Percentiles rank a stretch among this genome's conserved stretches.
phyloP scores from a whole-genome alignment of 2,888 invertebrate species.

The Teinopalpus imperialis region DNA sequence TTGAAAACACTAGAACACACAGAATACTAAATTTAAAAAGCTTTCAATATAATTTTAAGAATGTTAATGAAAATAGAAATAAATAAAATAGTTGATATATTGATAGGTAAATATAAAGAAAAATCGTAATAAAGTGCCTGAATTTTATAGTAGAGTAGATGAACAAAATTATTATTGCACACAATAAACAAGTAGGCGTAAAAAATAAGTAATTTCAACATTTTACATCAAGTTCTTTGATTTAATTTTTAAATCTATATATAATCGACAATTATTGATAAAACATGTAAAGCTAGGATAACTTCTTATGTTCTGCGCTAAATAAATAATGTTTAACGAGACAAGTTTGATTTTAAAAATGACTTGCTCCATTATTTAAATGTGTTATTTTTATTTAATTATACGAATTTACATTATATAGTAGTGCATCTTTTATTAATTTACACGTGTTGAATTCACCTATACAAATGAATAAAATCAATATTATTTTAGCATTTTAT shows the following conservation, averaged over 20 bases:
- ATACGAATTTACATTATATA: constrained; percentile 10
- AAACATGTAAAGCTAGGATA: neutral
- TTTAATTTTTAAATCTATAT: too few relatives aligned
- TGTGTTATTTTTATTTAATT: constrained; percentile 20
- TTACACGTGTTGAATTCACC: constrained; percentile 6
- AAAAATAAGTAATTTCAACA: neutral
- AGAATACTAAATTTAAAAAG: too few relatives aligned
- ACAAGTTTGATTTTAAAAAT: constrained; percentile 1
- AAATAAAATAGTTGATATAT: too few relatives aligned
- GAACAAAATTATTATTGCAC: constrained; percentile 7
- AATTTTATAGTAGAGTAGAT: neutral
- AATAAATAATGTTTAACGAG: constrained; percentile 11
- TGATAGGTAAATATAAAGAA: neutral
- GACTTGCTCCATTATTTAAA: constrained; percentile 21
- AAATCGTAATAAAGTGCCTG: neutral
- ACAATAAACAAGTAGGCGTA: constrained; percentile 4
- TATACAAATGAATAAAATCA: neutral
- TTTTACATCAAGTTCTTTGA: too few relatives aligned
- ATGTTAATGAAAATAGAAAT: too few relatives aligned
- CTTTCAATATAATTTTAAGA: too few relatives aligned
- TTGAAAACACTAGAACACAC: too few relatives aligned
- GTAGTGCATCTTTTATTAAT: constrained; percentile 6
- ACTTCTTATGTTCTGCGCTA: constrained; percentile 6
- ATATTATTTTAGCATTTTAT: too few relatives aligned
- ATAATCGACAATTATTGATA: neutral